Evolutionary conservation across 2,113 vertebrate species (phyloP).

Genomic region (Cercocebus atys): DNA sequence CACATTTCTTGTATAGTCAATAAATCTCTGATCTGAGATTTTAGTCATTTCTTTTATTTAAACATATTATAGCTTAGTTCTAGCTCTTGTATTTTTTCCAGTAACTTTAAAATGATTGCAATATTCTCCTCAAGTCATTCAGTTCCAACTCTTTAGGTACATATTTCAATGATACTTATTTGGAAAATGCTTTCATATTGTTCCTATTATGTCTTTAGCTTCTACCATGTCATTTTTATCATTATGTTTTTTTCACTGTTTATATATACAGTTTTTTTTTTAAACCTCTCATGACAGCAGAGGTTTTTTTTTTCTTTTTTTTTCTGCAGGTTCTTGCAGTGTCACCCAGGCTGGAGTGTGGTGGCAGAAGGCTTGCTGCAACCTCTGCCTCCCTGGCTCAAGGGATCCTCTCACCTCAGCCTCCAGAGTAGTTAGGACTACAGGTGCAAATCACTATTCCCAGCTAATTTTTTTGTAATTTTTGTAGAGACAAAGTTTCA

Average conservation of each 20-base stretch:
- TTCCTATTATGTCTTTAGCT: background rate
- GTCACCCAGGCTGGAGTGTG: no score
- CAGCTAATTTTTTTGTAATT: no score
- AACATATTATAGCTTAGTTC: background rate
- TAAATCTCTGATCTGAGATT: background rate
- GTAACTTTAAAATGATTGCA: background rate
- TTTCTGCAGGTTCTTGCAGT: no score
- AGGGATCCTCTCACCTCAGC: no score
- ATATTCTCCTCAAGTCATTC: background rate
- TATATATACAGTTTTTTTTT: background rate
- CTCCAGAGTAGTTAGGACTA: no score
- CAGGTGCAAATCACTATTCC: no score
- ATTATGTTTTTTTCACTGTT: background rate
- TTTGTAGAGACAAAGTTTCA: no score
- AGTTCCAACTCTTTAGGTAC: background rate
- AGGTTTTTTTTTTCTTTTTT: background rate
- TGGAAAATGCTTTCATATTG: background rate
- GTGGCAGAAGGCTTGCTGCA: no score
- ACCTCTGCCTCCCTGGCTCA: no score
- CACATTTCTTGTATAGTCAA: background rate
- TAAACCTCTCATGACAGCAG: accelerated
- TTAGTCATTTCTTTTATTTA: background rate
- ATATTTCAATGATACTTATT: background rate
- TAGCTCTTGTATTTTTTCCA: background rate
- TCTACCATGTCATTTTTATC: background rate